Evolutionary conservation across 1,140 invertebrate genomes (phyloP).

Genomic region (Caerostris extrusa): DNA sequence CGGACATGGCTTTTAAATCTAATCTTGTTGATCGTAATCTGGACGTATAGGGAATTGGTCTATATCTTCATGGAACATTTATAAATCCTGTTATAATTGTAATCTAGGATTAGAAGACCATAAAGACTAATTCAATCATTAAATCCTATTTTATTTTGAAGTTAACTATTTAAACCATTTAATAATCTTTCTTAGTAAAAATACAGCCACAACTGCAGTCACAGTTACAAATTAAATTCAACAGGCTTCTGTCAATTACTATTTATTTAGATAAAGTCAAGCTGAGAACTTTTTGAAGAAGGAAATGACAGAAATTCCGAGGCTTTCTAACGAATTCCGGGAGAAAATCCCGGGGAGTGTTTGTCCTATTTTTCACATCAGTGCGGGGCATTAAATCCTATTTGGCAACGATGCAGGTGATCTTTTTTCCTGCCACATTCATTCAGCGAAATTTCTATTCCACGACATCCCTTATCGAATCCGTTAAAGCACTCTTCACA

Average conservation of each 20-base stretch:
- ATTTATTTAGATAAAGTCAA: not conserved
- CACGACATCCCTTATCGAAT: slow-evolving; percentile 48
- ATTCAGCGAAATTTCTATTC: slow-evolving; percentile 20
- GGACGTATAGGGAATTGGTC: no score
- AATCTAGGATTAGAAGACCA: no score
- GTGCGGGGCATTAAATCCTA: slow-evolving; percentile 25
- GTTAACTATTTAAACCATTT: no score
- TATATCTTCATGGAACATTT: no score
- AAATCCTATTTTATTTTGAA: no score
- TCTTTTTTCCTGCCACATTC: slow-evolving; percentile 43
- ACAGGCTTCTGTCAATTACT: not conserved
- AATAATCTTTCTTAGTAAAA: no score
- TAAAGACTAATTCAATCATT: no score
- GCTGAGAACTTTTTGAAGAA: no score
- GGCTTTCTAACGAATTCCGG: not conserved
- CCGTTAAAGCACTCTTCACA: slow-evolving; percentile 40
- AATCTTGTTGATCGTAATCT: no score
- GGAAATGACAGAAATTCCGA: not conserved
- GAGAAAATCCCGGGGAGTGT: not conserved
- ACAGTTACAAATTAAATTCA: not conserved
- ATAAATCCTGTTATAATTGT: no score
- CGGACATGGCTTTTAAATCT: no score
- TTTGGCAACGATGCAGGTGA: slow-evolving; percentile 34
- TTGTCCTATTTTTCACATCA: slow-evolving; percentile 43
- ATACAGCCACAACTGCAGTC: no score